Percentiles rank a stretch among this genome's conserved stretches.
Conservation (phyloP, 2,113 vertebrate genomes). For the Pongo pygmaeus region DNA sequence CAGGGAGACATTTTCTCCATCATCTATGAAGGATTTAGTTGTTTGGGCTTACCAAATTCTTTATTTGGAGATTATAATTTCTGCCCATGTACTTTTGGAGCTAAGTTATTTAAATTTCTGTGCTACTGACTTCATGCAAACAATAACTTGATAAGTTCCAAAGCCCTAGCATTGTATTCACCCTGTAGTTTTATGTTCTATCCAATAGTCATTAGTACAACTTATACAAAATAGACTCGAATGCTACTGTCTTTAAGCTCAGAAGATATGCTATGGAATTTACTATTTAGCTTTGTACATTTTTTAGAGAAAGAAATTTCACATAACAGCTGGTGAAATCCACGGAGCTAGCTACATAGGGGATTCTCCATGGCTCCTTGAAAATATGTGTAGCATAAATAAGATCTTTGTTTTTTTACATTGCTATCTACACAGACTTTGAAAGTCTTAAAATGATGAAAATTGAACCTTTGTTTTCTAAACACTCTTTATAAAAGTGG, state of each 20-base stretch:
- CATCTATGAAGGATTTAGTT: background rate
- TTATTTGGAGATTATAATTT: constrained; percentile 46
- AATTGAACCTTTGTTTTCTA: constrained; percentile 16
- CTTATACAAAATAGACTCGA: background rate
- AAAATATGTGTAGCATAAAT: background rate
- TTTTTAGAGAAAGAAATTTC: constrained; percentile 44
- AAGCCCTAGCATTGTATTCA: background rate
- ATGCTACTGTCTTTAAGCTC: background rate
- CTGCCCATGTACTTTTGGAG: background rate
- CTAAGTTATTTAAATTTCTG: background rate
- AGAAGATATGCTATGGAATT: background rate
- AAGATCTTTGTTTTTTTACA: background rate
- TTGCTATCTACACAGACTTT: background rate
- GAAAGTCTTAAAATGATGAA: background rate
- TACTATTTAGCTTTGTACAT: background rate
- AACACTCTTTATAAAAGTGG: background rate
- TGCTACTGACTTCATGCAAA: background rate
- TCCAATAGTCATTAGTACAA: background rate
- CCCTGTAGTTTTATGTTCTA: background rate
- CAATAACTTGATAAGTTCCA: background rate
- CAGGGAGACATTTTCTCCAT: background rate
- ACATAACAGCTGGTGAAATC: background rate
- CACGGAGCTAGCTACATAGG: background rate
- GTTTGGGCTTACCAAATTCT: background rate
- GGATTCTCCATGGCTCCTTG: background rate